Evolutionary conservation across 1,140 invertebrate species (phyloP).

Genomic region (Planococcus citri): DNA sequence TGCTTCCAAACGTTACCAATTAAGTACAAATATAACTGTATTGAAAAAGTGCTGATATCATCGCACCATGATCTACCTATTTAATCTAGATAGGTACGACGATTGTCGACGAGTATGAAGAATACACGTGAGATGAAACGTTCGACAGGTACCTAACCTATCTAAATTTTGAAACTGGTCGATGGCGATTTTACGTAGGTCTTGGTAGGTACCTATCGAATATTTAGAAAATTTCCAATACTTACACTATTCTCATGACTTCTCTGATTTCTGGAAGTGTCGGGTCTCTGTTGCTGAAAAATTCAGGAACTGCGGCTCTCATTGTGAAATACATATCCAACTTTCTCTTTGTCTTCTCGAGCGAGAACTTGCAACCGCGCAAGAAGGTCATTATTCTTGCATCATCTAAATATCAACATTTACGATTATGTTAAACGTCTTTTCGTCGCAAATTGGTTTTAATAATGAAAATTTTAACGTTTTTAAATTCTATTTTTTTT

Average conservation of each 20-base stretch:
- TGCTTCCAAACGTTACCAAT: background rate
- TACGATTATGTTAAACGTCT: constrained; percentile 24
- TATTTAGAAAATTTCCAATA: constrained; percentile 44
- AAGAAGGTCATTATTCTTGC: constrained; percentile 59
- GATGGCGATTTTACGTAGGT: no score
- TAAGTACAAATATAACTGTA: no score
- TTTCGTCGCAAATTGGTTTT: constrained; percentile 29
- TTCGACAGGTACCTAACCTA: no score
- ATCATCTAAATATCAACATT: constrained; percentile 43
- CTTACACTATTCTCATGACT: constrained; percentile 56
- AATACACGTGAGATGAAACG: no score
- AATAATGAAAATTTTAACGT: constrained; percentile 25
- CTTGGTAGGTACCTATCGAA: background rate
- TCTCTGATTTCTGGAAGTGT: constrained; percentile 53
- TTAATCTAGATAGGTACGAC: no score
- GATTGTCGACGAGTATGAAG: no score
- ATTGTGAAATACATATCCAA: constrained; percentile 73
- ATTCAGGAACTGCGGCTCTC: constrained; percentile 66
- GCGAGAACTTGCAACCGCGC: constrained; percentile 66
- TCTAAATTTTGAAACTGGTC: no score
- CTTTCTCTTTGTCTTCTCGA: constrained; percentile 69
- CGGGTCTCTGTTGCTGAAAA: constrained; percentile 63
- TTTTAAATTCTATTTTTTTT: constrained; percentile 28
- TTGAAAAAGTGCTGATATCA: background rate
- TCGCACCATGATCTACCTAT: background rate